Conservation (phyloP, 2,888 invertebrate genomes). For the Metopia argyrocephala region DNA sequence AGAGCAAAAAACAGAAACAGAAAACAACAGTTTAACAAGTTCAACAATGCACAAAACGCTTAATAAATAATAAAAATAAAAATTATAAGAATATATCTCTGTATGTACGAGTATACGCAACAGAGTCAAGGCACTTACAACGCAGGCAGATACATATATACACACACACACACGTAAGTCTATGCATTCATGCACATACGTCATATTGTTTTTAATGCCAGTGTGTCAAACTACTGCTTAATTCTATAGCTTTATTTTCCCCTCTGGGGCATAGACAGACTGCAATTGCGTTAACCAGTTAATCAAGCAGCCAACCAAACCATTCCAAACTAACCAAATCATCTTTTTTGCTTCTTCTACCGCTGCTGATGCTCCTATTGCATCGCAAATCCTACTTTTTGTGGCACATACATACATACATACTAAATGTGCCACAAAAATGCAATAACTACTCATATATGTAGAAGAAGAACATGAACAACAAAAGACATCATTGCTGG, state of each 20-base stretch:
- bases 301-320: slow-evolving; percentile 37
- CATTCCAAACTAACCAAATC: slow-evolving; percentile 43
- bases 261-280: slow-evolving; percentile 33
- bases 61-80: slow-evolving; percentile 42
- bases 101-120: slow-evolving; percentile 7
- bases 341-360: background rate
- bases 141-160: slow-evolving; percentile 18
- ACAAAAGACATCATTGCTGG: slow-evolving; percentile 56
- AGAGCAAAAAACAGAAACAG: background rate
- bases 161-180: slow-evolving; percentile 3
- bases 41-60: slow-evolving; percentile 35
- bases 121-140: background rate
- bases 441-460: slow-evolving; percentile 22
- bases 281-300: slow-evolving; percentile 10
- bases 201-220: slow-evolving; percentile 28
- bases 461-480: slow-evolving; percentile 8
- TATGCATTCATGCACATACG: background rate
- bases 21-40: slow-evolving; percentile 40
- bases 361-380: background rate
- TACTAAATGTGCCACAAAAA: slow-evolving; percentile 4
- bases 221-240: slow-evolving; percentile 57
- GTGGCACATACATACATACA: slow-evolving; percentile 19
- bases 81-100: background rate
- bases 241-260: slow-evolving; percentile 43
- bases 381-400: background rate